Evolutionary conservation across 1,140 invertebrate species (phyloP).

Genomic region (Druon quercuslanigerum): DNA sequence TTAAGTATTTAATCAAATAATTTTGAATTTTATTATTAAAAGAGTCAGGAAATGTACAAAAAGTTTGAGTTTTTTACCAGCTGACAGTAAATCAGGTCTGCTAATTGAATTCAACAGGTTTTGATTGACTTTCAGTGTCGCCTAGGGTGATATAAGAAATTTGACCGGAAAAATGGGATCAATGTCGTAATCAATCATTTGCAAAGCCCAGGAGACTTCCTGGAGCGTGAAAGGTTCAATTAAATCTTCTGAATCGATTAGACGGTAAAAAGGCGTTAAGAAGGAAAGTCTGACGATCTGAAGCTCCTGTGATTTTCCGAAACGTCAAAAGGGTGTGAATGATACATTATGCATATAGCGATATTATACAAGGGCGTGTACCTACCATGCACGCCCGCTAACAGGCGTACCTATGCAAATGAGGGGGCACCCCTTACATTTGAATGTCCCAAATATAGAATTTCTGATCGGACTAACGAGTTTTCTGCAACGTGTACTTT

Average conservation of each 20-base stretch:
- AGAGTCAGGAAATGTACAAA: neutral
- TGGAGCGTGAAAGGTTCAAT: conserved; percentile 10
- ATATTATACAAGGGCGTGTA: conserved; percentile 59
- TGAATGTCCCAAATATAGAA: conserved; percentile 56
- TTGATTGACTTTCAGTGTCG: conserved; percentile 13
- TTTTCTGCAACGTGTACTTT: neutral
- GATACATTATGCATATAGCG: conserved; percentile 57
- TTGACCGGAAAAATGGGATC: conserved; percentile 1
- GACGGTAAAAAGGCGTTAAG: conserved; percentile 21
- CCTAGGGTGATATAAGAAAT: neutral
- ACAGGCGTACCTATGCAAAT: conserved; percentile 50
- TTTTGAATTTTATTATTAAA: neutral
- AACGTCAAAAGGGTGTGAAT: conserved; percentile 59
- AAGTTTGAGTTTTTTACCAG: neutral
- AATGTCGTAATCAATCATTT: conserved; percentile 32
- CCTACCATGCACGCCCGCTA: conserved; percentile 35
- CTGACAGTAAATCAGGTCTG: neutral
- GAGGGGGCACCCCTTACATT: conserved; percentile 21
- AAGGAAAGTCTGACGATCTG: conserved; percentile 35
- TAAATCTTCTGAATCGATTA: conserved; percentile 24
- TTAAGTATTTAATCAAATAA: neutral
- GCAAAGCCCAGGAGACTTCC: neutral
- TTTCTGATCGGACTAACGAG: conserved; percentile 37
- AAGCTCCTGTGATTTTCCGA: conserved; percentile 56
- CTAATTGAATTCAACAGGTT: too few relatives aligned